Base-by-base conservation (phyloP, 92 coral and sea anemone genomes). In the Anthopleura xanthogrammica region DNA sequence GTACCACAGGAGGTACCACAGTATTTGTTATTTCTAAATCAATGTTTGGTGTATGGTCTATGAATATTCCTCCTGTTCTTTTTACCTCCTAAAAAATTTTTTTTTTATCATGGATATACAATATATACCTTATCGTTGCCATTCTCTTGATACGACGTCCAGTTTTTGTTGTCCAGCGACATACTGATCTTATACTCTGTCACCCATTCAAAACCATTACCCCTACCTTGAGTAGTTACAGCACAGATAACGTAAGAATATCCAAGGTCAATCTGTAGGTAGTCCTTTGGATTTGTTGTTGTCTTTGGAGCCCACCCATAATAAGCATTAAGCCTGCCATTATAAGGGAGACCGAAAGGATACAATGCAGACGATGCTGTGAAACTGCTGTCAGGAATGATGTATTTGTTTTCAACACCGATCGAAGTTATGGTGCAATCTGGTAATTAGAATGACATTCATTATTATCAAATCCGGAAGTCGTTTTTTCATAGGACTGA, bases 241-340 rank as follows among this genome's bases (percentile, higher is more conserved):
- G 54, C 54, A 50, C 54, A 50, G 54, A 50, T 60, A 5, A 79
- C 58, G 16, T 79, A 79, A 42, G 40, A 23, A 8, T 58, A 56
- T 50, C 82, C 82, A 24, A 79, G 72, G 62, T 79, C 82, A 19
- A 79, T 52, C 77, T 85, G 88, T n/a, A 85, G 79, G 48, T 79
- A 85, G 19, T 81, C 77, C 2, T 12, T 16, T 4, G 70, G 65
- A 2, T 60, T 43, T n/a, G 6, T 77, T 7, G 22, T 0, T 36
- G 66, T 36, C 40, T 77, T 39, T 39, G 78, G 55, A 2, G 52
- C 29, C 88, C 88, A 85, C 2, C 88, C 83, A 85, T 65, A 20
- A 16, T 1, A 10, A 41, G 52, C 77, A 13, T 16, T 20, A 7
- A 85, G 71, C 39, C 84, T 68, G 22, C 72, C 88, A 16, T 65